These are phyloP conservation scores for Trachymyrmex septentrionalis DNA, from an alignment of 1,140 invertebrate genomes.

Conservation along the genomic window DNA sequence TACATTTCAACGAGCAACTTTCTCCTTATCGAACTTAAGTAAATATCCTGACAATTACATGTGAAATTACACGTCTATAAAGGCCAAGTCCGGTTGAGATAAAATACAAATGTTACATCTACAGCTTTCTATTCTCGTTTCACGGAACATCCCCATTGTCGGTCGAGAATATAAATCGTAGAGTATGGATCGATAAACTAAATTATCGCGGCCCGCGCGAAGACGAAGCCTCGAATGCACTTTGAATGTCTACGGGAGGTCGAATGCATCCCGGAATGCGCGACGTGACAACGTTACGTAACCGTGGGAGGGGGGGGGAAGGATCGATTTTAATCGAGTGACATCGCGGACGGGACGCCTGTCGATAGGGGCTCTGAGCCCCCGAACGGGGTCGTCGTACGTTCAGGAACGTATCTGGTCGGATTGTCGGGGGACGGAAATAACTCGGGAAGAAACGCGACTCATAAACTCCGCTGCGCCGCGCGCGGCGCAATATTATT, in stretches of 20 bases:
- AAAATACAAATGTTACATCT: not conserved
- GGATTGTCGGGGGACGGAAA: slow-evolving; percentile 78
- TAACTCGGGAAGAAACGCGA: slow-evolving; percentile 76
- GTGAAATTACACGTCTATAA: slow-evolving; percentile 3
- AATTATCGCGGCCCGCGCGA: not conserved
- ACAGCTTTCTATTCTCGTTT: not conserved
- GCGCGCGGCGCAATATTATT: slow-evolving; percentile 67
- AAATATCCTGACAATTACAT: not conserved
- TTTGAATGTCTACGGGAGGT: not conserved
- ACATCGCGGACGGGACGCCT: slow-evolving; percentile 57
- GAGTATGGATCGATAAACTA: not conserved
- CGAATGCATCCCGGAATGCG: not conserved
- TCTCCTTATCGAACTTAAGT: not conserved
- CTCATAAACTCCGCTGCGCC: slow-evolving; percentile 74
- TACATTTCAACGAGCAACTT: not conserved
- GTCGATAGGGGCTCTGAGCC: slow-evolving; percentile 65
- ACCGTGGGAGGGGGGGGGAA: too few relatives aligned
- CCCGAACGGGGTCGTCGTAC: slow-evolving; percentile 80
- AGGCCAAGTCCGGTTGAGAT: not conserved
- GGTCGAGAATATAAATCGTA: not conserved
- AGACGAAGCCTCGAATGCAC: not conserved
- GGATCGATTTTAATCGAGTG: slow-evolving; percentile 66
- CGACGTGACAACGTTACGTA: slow-evolving; percentile 48
- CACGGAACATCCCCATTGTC: not conserved
- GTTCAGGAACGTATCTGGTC: slow-evolving; percentile 79